Base-by-base conservation (phyloP, 2,888 invertebrate species). In the Entomobrya proxima region DNA sequence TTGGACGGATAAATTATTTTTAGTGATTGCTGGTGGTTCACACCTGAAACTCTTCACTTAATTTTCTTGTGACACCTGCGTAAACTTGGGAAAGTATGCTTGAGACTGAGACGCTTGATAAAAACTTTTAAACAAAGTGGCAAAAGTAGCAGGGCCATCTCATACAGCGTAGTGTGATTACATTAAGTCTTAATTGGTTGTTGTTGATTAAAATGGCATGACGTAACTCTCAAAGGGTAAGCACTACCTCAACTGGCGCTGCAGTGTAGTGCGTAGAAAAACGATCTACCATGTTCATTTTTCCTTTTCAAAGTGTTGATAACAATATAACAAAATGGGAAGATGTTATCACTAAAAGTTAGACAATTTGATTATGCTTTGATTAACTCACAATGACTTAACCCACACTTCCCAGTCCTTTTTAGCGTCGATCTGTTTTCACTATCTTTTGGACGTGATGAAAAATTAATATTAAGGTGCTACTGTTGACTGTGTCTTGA, bases 341-440 rank as follows among this genome's bases (percentile, higher is more conserved):
- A 50, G 74, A 75, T 82, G 61, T 64, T 82, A 82, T 82, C 76
- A 76, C 1, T 1, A 64, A n/a, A n/a, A n/a, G n/a, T 61, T 61
- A 15, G 75, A 55, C 50, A 79, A n/a, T 40, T 58, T 72, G 79
- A 85, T 85, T 77, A 52, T 24, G 67, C 32, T 79, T 85, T 79
- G 85, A 85, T 85, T 85, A 85, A 61, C 55, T 79, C 52, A 15
- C 58, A 77, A 80, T 80, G 78, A 74, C 55, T 27, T 47, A 44
- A 72, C 84, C 61, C 72, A 84, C 84, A 52, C 77, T 18, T 50
- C 47, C 24, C 30, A 27, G 61, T 30, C 27, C 24, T 15, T 35
- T 3, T 35, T 21, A 2, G 1, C 18, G 9, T 18, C n/a, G 4
- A 18, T 18, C 15, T 9, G 1, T 35, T 2, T 64, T n/a, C n/a